Percentiles rank a stretch among this genome's conserved stretches.
Evolutionary conservation across 2,888 invertebrate species (phyloP).

Genomic region (Tillus elongatus): DNA sequence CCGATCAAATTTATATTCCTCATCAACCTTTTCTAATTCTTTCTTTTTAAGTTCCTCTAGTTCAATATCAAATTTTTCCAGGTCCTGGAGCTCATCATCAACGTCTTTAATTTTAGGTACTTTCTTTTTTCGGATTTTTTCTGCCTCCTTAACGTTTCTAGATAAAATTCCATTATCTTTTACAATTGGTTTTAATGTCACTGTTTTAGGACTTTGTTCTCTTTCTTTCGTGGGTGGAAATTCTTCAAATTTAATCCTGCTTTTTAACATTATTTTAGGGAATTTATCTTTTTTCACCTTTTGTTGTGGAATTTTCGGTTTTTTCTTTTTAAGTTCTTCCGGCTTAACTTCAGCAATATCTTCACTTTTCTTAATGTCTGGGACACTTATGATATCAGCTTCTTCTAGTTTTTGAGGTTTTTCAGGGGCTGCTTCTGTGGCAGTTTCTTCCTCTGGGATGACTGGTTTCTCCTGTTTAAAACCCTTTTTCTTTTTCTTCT

Average conservation of each 20-base stretch:
- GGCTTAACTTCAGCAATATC: slow-evolving; percentile 52
- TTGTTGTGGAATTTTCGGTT: slow-evolving; percentile 35
- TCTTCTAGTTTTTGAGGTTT: slow-evolving; percentile 18
- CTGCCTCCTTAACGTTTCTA: slow-evolving; percentile 44
- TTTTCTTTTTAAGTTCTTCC: no score
- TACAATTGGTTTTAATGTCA: slow-evolving; percentile 37
- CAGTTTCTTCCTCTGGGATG: slow-evolving; percentile 24
- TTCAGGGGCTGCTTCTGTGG: slow-evolving; percentile 24
- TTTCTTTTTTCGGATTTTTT: slow-evolving; percentile 41
- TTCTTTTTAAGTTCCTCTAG: slow-evolving; percentile 37
- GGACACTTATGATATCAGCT: slow-evolving; percentile 37
- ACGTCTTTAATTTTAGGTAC: slow-evolving; percentile 34
- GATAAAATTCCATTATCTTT: slow-evolving; percentile 44
- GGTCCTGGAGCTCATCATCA: slow-evolving; percentile 32
- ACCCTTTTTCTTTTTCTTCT: slow-evolving; percentile 23
- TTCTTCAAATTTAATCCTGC: slow-evolving; percentile 39
- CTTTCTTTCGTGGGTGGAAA: slow-evolving; percentile 41
- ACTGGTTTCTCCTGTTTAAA: slow-evolving; percentile 16
- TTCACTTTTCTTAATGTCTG: no score
- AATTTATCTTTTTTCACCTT: slow-evolving; percentile 36
- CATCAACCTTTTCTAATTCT: slow-evolving; percentile 39
- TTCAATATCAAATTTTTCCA: slow-evolving; percentile 43
- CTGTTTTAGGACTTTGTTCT: slow-evolving; percentile 34
- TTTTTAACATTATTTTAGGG: slow-evolving; percentile 43
- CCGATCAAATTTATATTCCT: slow-evolving; percentile 29